Evolutionary conservation across 2,113 vertebrate genomes (phyloP), one percentile per base, ranked within the genome.

Genomic region (Misgurnus anguillicaudatus): DNA sequence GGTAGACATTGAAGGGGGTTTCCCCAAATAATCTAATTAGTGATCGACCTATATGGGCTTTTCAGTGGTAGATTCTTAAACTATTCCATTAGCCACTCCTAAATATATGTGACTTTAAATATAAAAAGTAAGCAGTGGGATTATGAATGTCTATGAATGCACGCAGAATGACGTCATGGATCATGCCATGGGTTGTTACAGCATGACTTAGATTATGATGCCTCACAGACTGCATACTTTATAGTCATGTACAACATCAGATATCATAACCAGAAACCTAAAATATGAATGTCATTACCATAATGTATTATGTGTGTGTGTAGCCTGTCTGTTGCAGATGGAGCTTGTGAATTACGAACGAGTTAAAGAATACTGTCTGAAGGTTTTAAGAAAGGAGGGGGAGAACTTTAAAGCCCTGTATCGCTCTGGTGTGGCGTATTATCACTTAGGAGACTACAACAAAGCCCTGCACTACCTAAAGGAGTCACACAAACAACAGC

Each of bases 401-500:
- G 96, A 99, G 89, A 98, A 99, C 91, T 98, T 99, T 93, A 99
- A 99, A 90, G 98, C 98, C 0, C 94, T 99, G 75, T 99, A 99
- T 88, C 94, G 98, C 38, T 98, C 97, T 0, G 98, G 98, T 0
- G 98, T 99, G 86, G 97, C 98, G 0, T 99, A 98, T 77, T 99
- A 99, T 89, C 98, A 99, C 89, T 94, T 99, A 38, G 97, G 96
- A 77, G 97, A 99, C 88, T 99, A 94, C 85, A 93, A 97, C 90
- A 98, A 98, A 91, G 98, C 98, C 38, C 94, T 99, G 86, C 91
- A 95, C 92, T 99, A 99, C 90, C 94, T 99, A 86, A 97, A 97
- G 89, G 96, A 99, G 93, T 98, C 98, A 0, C 92, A 96, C 88
- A 95, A 95, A 82, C 96, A 97, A 88, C 95, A 98, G 81, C 98